phyloP scores from a whole-genome alignment of 2,113 vertebrate genomes.

The Protobothrops mucrosquamatus region DNA sequence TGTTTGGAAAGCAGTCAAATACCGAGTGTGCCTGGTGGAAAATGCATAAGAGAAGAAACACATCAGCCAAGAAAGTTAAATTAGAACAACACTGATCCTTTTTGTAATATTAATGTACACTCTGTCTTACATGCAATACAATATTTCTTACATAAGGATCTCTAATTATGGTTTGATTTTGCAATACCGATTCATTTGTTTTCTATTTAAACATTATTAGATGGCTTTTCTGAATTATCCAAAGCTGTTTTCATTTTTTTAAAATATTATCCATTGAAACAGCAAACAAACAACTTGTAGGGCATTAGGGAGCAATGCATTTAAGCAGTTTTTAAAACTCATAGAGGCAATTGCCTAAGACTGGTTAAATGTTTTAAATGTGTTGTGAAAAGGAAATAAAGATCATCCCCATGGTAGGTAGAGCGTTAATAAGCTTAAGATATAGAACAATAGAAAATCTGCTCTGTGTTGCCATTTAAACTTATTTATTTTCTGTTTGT shows the following conservation, averaged over 20 bases:
- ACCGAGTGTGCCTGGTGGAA: neutral
- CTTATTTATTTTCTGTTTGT: neutral
- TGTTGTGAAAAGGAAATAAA: neutral
- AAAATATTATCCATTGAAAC: neutral
- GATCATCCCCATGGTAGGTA: neutral
- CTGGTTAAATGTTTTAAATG: neutral
- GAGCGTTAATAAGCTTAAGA: neutral
- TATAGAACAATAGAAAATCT: neutral
- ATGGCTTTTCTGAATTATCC: neutral
- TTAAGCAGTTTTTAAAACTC: neutral
- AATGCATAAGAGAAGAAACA: neutral
- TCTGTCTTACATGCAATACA: neutral
- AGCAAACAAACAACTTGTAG: neutral
- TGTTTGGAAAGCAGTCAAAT: constrained; percentile 13
- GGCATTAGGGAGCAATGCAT: neutral
- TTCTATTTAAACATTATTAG: neutral
- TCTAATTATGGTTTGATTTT: neutral
- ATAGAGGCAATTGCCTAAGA: neutral
- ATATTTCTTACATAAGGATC: neutral
- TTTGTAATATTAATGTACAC: neutral
- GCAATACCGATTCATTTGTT: neutral
- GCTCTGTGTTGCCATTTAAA: neutral
- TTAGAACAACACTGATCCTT: neutral
- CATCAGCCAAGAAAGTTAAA: neutral
- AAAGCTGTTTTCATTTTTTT: neutral